A percentile compares a stretch with the other conserved stretches of the same genome.
Conservation (phyloP, 2,113 vertebrate genomes). For the Xenotilapia longispinis region DNA sequence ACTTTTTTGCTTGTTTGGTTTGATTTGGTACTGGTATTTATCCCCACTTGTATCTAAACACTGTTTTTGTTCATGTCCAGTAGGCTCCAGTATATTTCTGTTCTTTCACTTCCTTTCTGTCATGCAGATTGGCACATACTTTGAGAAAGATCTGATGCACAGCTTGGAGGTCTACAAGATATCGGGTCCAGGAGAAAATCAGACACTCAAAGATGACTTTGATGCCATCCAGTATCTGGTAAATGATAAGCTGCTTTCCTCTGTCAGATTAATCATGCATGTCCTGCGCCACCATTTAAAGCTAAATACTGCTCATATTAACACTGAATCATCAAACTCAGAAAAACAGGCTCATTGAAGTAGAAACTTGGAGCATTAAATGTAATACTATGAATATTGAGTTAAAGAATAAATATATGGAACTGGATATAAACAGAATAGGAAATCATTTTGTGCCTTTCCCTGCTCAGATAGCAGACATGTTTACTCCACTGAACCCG, state of each 20-base stretch:
- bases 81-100: not conserved
- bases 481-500: not conserved
- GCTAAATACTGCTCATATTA: not conserved
- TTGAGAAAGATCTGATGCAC: slow-evolving; percentile 49
- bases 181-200: slow-evolving; percentile 7
- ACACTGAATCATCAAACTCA: not conserved
- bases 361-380: not conserved
- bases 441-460: not conserved
- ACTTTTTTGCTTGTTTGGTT: not conserved
- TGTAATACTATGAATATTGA: not conserved
- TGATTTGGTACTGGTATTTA: not conserved
- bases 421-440: not conserved
- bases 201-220: slow-evolving; percentile 49
- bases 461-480: not conserved
- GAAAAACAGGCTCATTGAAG: not conserved
- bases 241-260: not conserved
- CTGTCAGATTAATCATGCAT: not conserved
- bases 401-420: not conserved
- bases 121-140: slow-evolving; percentile 50
- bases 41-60: not conserved
- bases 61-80: not conserved
- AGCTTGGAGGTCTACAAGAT: slow-evolving; percentile 51
- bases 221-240: slow-evolving; percentile 54
- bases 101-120: not conserved
- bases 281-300: not conserved